Conservation (phyloP, 1,140 invertebrate species). For the Zaprionus taronus region DNA sequence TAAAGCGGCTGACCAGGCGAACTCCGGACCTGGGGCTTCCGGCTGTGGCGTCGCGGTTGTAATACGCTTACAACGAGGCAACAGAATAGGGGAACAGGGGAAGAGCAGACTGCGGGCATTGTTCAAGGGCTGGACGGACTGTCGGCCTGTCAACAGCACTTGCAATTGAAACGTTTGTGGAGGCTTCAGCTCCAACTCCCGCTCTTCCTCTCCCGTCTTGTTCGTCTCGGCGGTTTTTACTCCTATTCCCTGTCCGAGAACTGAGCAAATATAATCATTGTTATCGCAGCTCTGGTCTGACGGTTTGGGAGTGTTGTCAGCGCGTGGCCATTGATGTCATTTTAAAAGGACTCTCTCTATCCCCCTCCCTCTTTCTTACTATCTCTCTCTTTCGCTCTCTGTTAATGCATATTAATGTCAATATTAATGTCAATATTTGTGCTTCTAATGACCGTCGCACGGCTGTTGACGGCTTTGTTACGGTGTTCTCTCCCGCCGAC, state of each 20-base stretch:
- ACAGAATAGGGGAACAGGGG: constrained; percentile 5
- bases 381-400: constrained; percentile 45
- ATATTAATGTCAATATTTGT: constrained; percentile 81
- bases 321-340: constrained; percentile 72
- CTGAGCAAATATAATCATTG: constrained; percentile 55
- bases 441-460: constrained; percentile 69
- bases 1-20: constrained; percentile 45
- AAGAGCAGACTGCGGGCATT: constrained; percentile 25
- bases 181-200: constrained; percentile 7
- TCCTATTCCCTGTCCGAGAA: constrained; percentile 9
- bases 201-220: neutral
- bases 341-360: constrained; percentile 64
- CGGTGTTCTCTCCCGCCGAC: constrained; percentile 24
- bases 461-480: constrained; percentile 69
- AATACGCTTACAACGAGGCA: constrained; percentile 13
- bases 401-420: constrained; percentile 81
- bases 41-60: constrained; percentile 37
- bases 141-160: constrained; percentile 42
- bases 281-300: constrained; percentile 36
- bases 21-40: constrained; percentile 32
- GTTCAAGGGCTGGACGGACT: constrained; percentile 25
- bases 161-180: constrained; percentile 57
- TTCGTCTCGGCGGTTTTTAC: neutral
- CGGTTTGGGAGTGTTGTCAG: constrained; percentile 49
- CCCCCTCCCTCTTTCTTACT: constrained; percentile 1